Evolutionary conservation across 1,140 invertebrate species (phyloP).

Genomic region (Vollenhovia emeryi): DNA sequence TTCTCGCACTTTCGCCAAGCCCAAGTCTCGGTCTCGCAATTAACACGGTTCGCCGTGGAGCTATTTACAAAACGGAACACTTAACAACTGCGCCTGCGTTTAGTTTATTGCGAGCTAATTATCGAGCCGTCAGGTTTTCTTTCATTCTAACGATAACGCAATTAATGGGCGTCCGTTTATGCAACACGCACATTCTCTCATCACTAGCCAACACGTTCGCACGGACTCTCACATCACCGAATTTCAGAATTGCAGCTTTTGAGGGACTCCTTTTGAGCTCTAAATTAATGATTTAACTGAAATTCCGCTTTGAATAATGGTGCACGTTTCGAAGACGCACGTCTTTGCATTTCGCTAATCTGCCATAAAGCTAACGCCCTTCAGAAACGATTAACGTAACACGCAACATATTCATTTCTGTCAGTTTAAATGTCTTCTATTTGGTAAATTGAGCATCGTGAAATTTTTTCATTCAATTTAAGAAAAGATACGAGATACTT

Average conservation of each 20-base stretch:
- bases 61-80: constrained; percentile 75
- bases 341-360: constrained; percentile 16
- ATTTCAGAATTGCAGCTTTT: constrained; percentile 6
- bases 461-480: not conserved
- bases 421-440: not conserved
- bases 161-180: constrained; percentile 24
- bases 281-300: constrained; percentile 28
- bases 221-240: constrained; percentile 45
- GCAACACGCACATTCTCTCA: constrained; percentile 40
- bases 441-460: not conserved
- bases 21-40: constrained; percentile 34
- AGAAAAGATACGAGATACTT: not conserved
- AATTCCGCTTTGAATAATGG: not conserved
- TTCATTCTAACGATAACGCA: constrained; percentile 36
- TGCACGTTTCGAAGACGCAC: constrained; percentile 19
- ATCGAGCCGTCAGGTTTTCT: constrained; percentile 32
- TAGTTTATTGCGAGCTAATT: constrained; percentile 64
- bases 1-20: constrained; percentile 4
- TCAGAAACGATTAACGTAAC: not conserved
- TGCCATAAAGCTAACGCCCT: not conserved
- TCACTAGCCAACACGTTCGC: constrained; percentile 48
- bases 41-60: constrained; percentile 43
- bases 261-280: not conserved
- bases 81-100: constrained; percentile 65
- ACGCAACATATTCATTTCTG: not conserved